A percentile compares a stretch with the other conserved stretches of the same genome.
Evolutionary conservation across 2,113 vertebrate genomes (phyloP).

Genomic region (Triplophysa siluroides): DNA sequence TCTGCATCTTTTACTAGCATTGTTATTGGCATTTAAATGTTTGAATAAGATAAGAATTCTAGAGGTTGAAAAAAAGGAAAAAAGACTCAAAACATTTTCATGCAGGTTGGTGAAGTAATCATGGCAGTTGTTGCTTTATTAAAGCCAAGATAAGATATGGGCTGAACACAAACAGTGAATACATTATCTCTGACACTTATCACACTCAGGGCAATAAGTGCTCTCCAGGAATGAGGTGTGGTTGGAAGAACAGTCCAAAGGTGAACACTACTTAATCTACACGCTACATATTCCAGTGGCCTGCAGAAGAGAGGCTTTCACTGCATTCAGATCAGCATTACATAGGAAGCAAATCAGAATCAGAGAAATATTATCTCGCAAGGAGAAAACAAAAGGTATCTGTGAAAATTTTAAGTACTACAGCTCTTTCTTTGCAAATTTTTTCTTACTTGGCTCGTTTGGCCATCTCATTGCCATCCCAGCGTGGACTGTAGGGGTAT

Average conservation of each 20-base stretch:
- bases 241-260: constrained; percentile 39
- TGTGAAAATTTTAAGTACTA: too few species aligned
- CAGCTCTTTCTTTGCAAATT: too few species aligned
- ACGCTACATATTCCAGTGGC: neutral
- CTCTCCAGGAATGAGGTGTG: constrained; percentile 43
- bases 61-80: neutral
- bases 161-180: constrained; percentile 25
- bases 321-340: neutral
- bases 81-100: neutral
- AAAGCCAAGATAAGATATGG: constrained; percentile 41
- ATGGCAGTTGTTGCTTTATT: constrained; percentile 5
- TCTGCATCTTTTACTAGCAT: too few species aligned
- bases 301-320: neutral
- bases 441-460: constrained; percentile 96
- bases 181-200: constrained; percentile 29
- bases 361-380: neutral
- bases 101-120: neutral
- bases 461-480: constrained; percentile 99
- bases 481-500: constrained; percentile 97
- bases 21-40: too few species aligned
- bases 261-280: neutral
- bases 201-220: neutral
- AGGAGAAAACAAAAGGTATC: too few species aligned
- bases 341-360: neutral
- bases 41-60: neutral